Conservation (phyloP, 2,888 invertebrate genomes). For the Brassicogethes aeneus region DNA sequence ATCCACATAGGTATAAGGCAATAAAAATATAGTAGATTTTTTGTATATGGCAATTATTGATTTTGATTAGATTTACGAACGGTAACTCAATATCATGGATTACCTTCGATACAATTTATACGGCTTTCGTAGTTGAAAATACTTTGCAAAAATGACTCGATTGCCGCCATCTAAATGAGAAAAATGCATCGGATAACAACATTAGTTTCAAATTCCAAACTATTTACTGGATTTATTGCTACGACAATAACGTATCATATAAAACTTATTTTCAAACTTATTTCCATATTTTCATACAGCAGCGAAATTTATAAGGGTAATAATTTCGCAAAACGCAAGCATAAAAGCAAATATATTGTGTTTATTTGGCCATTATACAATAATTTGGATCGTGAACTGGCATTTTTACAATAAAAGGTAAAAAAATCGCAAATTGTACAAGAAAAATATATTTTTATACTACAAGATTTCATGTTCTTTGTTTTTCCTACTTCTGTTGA, state of each 20-base stretch:
- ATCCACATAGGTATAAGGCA: no score
- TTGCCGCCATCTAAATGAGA: neutral
- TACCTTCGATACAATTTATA: neutral
- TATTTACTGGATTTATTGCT: neutral
- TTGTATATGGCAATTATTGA: no score
- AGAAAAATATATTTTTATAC: no score
- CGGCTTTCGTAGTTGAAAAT: no score
- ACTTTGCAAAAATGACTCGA: no score
- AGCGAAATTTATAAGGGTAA: neutral
- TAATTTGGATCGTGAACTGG: neutral
- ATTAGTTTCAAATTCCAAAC: neutral
- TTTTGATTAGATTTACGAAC: no score
- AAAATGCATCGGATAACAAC: neutral
- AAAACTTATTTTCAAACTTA: neutral
- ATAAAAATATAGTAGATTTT: no score
- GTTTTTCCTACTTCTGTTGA: no score
- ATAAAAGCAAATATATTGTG: neutral
- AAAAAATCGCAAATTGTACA: no score
- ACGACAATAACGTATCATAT: neutral
- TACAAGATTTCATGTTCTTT: no score
- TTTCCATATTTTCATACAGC: neutral
- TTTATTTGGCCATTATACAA: neutral
- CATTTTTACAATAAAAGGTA: no score
- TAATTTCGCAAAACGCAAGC: neutral
- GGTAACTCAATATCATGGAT: no score